Evolutionary conservation across 1,140 invertebrate genomes (phyloP).

Genomic region (Bombus soroeensis): DNA sequence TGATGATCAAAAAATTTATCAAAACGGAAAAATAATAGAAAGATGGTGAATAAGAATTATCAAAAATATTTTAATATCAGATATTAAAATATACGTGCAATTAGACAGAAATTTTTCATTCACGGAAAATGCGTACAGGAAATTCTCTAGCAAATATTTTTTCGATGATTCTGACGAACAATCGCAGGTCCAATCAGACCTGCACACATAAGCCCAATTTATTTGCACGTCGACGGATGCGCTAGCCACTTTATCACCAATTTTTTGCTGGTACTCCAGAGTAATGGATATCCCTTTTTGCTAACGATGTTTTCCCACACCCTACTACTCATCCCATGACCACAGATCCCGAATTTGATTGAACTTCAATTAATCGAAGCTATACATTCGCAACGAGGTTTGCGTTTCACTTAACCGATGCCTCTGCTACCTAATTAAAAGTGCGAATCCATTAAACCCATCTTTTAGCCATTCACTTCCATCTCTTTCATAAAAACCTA

Average conservation of each 20-base stretch:
- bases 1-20: not conserved
- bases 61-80: not conserved
- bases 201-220: not conserved
- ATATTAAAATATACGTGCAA: not conserved
- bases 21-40: not conserved
- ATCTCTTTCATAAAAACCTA: not conserved
- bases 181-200: not conserved
- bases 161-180: not conserved
- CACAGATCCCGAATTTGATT: constrained; percentile 14
- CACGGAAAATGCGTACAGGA: no score
- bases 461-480: not conserved
- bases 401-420: constrained; percentile 32
- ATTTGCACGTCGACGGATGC: not conserved
- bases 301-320: not conserved
- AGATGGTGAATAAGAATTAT: not conserved
- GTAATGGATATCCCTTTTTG: constrained; percentile 27
- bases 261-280: not conserved
- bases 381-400: constrained; percentile 33
- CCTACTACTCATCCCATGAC: not conserved
- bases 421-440: constrained; percentile 35
- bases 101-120: not conserved
- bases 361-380: constrained; percentile 31
- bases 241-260: constrained; percentile 11
- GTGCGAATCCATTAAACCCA: not conserved
- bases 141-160: not conserved